Evolutionary conservation across 2,888 invertebrate genomes (phyloP).

Genomic region (Digitonthophagus gazella): DNA sequence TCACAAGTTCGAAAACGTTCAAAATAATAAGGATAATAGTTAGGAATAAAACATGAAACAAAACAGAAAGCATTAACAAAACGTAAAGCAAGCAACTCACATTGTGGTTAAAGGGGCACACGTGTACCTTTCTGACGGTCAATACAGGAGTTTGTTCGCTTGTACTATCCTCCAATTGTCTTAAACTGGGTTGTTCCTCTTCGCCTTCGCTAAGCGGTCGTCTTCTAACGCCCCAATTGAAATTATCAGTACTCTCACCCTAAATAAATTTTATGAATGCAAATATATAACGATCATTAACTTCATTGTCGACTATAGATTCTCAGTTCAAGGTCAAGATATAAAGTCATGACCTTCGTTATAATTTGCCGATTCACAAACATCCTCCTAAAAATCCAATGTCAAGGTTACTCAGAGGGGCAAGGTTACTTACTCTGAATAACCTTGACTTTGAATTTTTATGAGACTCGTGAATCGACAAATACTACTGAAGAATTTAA

Average conservation of each 20-base stretch:
- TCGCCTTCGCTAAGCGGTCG: conserved; percentile 80
- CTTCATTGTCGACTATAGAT: too few relatives aligned
- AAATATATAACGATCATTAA: too few relatives aligned
- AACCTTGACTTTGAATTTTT: too few relatives aligned
- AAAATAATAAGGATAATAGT: conserved; percentile 1
- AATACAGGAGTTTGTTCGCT: conserved; percentile 69
- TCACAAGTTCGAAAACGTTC: background rate
- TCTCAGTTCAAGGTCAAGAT: too few relatives aligned
- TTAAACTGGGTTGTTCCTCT: conserved; percentile 58
- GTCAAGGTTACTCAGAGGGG: too few relatives aligned
- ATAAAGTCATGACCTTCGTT: too few relatives aligned
- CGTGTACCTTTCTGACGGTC: conserved; percentile 57
- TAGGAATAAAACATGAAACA: background rate
- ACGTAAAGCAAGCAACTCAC: conserved; percentile 38
- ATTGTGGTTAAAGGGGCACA: conserved; percentile 47
- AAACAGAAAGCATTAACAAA: background rate
- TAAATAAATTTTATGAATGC: conserved; percentile 41
- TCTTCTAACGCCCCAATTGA: conserved; percentile 93
- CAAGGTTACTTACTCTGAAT: too few relatives aligned
- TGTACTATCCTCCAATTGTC: conserved; percentile 65
- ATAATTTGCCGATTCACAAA: too few relatives aligned
- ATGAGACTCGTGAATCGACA: too few relatives aligned
- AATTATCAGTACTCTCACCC: conserved; percentile 94
- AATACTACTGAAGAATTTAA: conserved; percentile 15
- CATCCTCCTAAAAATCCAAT: too few relatives aligned